These are phyloP conservation scores for Aspidiotus destructor DNA, from an alignment of 2,888 invertebrate genomes.

Conservation along the genomic window DNA sequence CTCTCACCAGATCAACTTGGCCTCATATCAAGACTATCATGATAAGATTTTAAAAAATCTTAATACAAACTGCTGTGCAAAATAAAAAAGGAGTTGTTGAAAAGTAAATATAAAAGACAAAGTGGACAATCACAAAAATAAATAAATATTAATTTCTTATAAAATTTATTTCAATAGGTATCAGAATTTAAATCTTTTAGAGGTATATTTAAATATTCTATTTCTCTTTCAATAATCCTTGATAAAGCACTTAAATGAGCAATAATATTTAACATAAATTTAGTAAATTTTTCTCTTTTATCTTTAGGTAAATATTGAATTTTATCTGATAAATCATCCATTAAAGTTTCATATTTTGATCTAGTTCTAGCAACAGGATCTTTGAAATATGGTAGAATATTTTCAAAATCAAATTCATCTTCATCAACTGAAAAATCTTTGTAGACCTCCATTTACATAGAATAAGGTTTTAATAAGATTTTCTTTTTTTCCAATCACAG, in stretches of 20 bases:
- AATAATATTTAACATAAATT: conserved; percentile 25
- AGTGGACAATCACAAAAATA: neutral
- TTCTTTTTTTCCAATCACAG: neutral
- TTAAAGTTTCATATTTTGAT: conserved; percentile 27
- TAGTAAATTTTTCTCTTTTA: conserved; percentile 15
- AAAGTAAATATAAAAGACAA: conserved; percentile 1
- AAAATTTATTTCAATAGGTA: no score
- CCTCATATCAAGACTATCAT: conserved; percentile 9
- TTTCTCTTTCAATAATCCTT: conserved; percentile 17
- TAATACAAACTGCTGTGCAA: conserved; percentile 9
- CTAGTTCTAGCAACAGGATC: neutral
- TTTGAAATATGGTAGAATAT: conserved; percentile 25
- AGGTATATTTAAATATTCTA: conserved; percentile 10
- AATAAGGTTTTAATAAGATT: neutral
- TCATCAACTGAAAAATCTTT: conserved; percentile 36
- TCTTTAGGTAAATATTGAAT: conserved; percentile 25
- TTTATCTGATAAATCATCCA: conserved; percentile 22
- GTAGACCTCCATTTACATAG: conserved; percentile 21
- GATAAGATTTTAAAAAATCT: conserved; percentile 8
- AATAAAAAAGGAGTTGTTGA: neutral
- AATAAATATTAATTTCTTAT: no score
- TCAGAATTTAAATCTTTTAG: neutral
- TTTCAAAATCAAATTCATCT: conserved; percentile 25
- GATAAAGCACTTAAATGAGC: conserved; percentile 5
- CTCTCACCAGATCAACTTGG: conserved; percentile 7